Conservation (phyloP, 2,888 invertebrate genomes). For the Cataglyphis rosenhaueri region DNA sequence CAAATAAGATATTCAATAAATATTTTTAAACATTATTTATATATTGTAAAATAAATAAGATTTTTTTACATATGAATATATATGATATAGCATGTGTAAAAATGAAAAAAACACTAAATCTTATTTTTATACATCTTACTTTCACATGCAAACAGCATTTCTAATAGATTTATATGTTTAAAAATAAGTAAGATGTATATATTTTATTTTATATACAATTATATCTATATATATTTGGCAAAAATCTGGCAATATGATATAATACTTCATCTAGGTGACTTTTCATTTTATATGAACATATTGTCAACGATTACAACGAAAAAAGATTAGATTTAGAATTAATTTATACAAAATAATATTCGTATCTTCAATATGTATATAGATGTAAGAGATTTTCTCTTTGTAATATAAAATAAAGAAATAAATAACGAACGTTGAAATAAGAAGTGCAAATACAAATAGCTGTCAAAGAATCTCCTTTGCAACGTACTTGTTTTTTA, state of each 20-base stretch:
- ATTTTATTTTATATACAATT: slow-evolving; percentile 2
- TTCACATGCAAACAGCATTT: neutral
- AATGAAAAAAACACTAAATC: neutral
- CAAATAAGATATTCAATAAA: slow-evolving; percentile 11
- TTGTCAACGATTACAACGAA: slow-evolving; percentile 34
- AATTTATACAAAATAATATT: slow-evolving; percentile 51
- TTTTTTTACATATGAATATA: neutral
- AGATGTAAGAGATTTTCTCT: slow-evolving; percentile 70
- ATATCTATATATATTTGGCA: neutral
- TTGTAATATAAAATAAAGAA: slow-evolving; percentile 67
- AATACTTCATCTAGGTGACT: neutral
- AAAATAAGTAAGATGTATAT: slow-evolving; percentile 28
- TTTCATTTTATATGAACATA: neutral
- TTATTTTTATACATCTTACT: neutral
- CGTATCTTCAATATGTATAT: slow-evolving; percentile 59
- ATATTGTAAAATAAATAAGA: slow-evolving; percentile 32
- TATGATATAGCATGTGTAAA: neutral
- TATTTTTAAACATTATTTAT: neutral
- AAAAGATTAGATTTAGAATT: slow-evolving; percentile 25
- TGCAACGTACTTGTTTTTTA: slow-evolving; percentile 6
- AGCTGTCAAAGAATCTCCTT: slow-evolving; percentile 21
- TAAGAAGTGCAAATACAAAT: slow-evolving; percentile 6
- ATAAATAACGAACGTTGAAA: slow-evolving; percentile 64
- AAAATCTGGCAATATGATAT: slow-evolving; percentile 10
- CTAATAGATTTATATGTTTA: slow-evolving; percentile 25